phyloP scores from a whole-genome alignment of 2,113 vertebrate genomes.

The Girardinichthys multiradiatus region DNA sequence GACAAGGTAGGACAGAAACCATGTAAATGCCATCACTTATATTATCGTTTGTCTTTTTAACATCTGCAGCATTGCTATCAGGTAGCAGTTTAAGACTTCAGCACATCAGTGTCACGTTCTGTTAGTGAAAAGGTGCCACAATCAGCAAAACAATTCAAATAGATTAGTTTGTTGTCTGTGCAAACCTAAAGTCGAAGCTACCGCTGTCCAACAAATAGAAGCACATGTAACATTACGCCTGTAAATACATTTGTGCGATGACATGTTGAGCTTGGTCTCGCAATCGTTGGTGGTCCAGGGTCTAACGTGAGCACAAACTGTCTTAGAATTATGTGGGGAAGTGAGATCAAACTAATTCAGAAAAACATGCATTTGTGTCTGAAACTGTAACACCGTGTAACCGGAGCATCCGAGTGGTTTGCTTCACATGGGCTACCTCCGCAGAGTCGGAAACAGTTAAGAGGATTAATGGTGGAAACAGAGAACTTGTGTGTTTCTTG shows the following conservation, averaged over 20 bases:
- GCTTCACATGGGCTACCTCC: slow-evolving; percentile 28
- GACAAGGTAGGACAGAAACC: neutral
- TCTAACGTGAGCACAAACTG: neutral
- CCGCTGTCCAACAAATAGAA: slow-evolving; percentile 1
- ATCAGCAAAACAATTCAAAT: slow-evolving; percentile 17
- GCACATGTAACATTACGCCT: neutral
- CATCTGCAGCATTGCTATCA: slow-evolving; percentile 8
- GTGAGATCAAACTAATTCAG: slow-evolving; percentile 3
- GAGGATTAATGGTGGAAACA: slow-evolving; percentile 64
- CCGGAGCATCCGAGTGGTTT: neutral
- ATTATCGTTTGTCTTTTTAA: neutral
- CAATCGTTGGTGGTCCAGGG: neutral
- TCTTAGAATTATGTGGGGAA: slow-evolving; percentile 3
- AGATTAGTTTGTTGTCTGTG: slow-evolving; percentile 1
- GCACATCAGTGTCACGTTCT: slow-evolving; percentile 27
- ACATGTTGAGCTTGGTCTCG: neutral
- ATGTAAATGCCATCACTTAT: too few species aligned
- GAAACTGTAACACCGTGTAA: slow-evolving; percentile 12
- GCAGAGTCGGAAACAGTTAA: slow-evolving; percentile 51
- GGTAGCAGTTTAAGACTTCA: slow-evolving; percentile 34
- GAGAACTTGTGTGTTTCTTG: slow-evolving; percentile 29
- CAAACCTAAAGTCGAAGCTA: slow-evolving; percentile 2
- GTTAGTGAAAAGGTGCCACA: slow-evolving; percentile 42
- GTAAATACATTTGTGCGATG: neutral
- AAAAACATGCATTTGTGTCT: neutral